Conservation (phyloP, 2,888 invertebrate species). For the Idaea biselata region DNA sequence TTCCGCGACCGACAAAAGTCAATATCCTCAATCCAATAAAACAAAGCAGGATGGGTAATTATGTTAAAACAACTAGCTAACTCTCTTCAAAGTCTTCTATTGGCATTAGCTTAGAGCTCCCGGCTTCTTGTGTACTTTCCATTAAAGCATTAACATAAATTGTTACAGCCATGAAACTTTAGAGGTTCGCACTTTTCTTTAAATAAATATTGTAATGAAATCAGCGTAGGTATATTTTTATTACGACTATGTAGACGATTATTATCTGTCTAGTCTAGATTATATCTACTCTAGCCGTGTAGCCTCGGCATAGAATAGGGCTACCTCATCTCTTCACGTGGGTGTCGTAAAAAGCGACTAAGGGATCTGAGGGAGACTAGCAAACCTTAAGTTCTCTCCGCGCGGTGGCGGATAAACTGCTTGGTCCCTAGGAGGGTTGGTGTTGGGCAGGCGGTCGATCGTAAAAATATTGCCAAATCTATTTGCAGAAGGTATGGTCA, state of each 20-base stretch:
- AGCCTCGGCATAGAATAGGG: no score
- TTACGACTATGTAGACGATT: not conserved
- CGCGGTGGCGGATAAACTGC: no score
- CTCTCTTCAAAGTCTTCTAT: not conserved
- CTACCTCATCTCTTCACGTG: no score
- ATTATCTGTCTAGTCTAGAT: no score
- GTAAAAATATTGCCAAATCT: no score
- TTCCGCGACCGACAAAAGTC: not conserved
- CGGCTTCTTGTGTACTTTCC: conserved; percentile 1
- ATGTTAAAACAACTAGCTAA: not conserved
- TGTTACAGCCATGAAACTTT: not conserved
- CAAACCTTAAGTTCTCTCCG: no score
- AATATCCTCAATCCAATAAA: not conserved
- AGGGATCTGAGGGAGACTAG: no score
- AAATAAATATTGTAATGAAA: not conserved
- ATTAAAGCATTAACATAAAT: not conserved
- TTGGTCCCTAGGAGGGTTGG: no score
- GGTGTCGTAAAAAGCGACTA: no score
- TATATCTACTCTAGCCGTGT: no score
- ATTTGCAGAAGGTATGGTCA: no score
- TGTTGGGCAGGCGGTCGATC: no score
- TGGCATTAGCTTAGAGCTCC: not conserved
- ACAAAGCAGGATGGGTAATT: not conserved
- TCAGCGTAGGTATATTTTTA: not conserved
- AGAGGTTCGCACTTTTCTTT: not conserved